Conservation (phyloP, 2,113 vertebrate species). For the Enhydra lutris region DNA sequence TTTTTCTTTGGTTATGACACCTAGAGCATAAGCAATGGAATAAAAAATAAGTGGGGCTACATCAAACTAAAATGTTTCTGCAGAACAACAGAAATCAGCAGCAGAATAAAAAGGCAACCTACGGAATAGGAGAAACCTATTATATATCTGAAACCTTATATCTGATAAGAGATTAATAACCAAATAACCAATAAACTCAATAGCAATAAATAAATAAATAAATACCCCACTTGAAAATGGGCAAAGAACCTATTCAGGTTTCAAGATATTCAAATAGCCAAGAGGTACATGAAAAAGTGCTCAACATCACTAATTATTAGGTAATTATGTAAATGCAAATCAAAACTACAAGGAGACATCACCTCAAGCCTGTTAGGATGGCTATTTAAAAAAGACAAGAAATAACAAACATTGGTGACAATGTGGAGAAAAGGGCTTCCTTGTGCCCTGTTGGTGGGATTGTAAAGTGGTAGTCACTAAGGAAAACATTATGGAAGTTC, state of each 20-base stretch:
- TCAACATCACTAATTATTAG: not conserved
- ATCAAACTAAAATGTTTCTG: not conserved
- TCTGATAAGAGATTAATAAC: not conserved
- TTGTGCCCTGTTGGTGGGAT: not conserved
- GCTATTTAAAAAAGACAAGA: not conserved
- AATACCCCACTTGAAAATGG: not conserved
- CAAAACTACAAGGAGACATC: not conserved
- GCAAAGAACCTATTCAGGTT: not conserved
- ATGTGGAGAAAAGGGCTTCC: not conserved
- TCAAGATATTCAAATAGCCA: not conserved
- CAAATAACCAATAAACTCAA: not conserved
- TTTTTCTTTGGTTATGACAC: not conserved
- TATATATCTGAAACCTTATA: not conserved
- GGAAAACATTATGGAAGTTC: not conserved
- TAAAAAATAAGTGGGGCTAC: not conserved
- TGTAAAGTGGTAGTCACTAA: not conserved
- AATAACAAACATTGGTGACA: too few species aligned
- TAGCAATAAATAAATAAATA: not conserved
- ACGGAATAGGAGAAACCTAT: not conserved
- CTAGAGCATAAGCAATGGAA: not conserved
- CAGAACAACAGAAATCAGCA: not conserved
- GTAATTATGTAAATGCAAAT: not conserved
- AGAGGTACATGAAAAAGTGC: not conserved
- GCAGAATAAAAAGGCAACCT: not conserved
- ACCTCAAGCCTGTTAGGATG: not conserved